These are phyloP conservation scores for Nasonia giraulti DNA, from an alignment of 1,140 invertebrate species.

Conservation along the genomic window DNA sequence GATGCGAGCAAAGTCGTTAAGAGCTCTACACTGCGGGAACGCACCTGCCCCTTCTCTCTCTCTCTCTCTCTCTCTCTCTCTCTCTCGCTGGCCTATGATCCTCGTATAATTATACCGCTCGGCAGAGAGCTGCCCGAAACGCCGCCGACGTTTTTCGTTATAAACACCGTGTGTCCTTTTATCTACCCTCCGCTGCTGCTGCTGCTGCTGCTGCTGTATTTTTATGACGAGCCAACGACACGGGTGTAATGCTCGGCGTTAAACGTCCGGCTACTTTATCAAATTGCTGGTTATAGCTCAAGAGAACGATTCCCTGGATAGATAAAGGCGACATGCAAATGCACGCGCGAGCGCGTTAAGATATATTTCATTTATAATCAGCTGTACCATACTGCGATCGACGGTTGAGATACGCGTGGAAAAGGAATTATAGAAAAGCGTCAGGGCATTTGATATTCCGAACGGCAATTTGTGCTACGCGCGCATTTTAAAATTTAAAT, in stretches of 20 bases:
- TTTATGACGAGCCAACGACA: neutral
- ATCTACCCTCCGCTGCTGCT: neutral
- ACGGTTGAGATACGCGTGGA: neutral
- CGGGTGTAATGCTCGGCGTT: neutral
- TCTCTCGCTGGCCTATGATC: conserved; percentile 35
- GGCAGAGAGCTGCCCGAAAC: neutral
- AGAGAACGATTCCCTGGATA: neutral
- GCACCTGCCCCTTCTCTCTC: conserved; percentile 28
- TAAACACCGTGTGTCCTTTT: neutral
- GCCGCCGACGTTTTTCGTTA: neutral
- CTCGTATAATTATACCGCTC: neutral
- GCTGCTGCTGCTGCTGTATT: neutral
- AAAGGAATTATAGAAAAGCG: neutral
- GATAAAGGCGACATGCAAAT: neutral
- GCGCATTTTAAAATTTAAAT: conserved; percentile 52
- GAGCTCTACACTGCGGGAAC: neutral
- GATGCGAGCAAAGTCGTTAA: conserved; percentile 52
- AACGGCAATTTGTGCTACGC: conserved; percentile 34
- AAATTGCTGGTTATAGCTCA: neutral
- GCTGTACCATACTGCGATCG: neutral
- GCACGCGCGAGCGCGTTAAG: neutral
- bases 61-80: neutral
- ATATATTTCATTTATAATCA: neutral
- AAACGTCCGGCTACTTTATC: neutral
- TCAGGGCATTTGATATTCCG: conserved; percentile 36